Evolutionary conservation across 2,888 invertebrate species (phyloP).

Genomic region (Tinea semifulvella): DNA sequence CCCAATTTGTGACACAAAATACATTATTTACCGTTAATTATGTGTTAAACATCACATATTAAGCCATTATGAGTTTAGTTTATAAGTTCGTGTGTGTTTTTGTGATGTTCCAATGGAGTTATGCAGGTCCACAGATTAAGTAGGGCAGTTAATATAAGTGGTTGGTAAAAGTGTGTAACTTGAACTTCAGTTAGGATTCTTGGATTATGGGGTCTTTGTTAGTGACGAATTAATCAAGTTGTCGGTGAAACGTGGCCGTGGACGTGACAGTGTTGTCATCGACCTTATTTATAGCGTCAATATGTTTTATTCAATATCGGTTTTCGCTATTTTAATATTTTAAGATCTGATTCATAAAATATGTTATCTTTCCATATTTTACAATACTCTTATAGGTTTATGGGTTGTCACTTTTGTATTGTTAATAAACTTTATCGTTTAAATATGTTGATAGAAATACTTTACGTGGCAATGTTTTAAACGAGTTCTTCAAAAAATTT

Average conservation of each 20-base stretch:
- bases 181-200: background rate
- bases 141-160: background rate
- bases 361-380: too few species aligned
- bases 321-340: too few species aligned
- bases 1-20: conserved; percentile 19
- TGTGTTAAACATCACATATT: background rate
- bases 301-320: too few species aligned
- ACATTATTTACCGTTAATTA: background rate
- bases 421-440: too few species aligned
- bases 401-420: too few species aligned
- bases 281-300: background rate
- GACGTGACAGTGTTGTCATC: conserved; percentile 10
- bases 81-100: conserved; percentile 1
- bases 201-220: background rate
- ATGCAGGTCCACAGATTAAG: background rate
- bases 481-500: too few species aligned
- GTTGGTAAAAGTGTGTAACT: background rate
- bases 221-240: too few species aligned
- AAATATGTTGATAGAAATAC: too few species aligned
- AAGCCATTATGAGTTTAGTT: background rate
- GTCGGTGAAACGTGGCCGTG: conserved; percentile 8
- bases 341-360: too few species aligned
- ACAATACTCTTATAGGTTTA: too few species aligned
- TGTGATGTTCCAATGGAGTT: background rate
- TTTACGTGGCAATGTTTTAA: too few species aligned